Base-by-base conservation (phyloP, 2,113 vertebrate species). In the Pluvialis apricaria region DNA sequence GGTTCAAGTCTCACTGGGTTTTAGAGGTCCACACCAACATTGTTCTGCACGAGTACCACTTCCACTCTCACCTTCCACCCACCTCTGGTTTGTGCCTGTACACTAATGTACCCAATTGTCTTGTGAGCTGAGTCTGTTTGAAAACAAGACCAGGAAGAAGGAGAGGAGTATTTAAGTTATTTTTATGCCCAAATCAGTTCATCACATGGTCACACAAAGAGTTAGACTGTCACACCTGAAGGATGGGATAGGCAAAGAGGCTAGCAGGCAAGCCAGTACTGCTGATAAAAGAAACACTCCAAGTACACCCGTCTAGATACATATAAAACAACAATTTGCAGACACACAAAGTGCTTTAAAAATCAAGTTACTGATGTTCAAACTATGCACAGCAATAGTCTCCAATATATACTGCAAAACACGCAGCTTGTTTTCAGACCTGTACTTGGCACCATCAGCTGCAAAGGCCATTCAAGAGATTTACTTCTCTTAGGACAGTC, bases 401-500 rank as follows among this genome's bases (percentile, higher is more conserved):
- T 64, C 88, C n/a, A 89, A 38, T 71, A 71, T 84, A 66, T 61
- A 82, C 36, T 55, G 60, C 24, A 84, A 86, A 95, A 84, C 26
- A 42, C 25, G 28, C 55, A 61, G 10, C 5, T 51, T 79, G 79
- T 82, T 88, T 40, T 8, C 25, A 58, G 24, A 54, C 36, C 15
- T 66, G 8, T 58, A 52, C 69, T 42, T 40, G 49, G 60, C 29
- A 90, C 65, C 65, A 49, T 78, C 60, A n/a, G n/a, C 44, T 73
- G 52, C 71, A 89, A 89, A 55, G 47, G 40, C 78, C 76, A 81
- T 61, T 94, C 61, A 88, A 81, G 69, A 94, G 82, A 91, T 96
- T 92, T 94, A 88, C 75, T 95, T 96, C 77, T 97, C 85, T 85
- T 91, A 86, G 82, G 82, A 96, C 60, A 96, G 82, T 68, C 42